Evolutionary conservation across 2,113 vertebrate genomes (phyloP).

Genomic region (Copsychus sechellarum): DNA sequence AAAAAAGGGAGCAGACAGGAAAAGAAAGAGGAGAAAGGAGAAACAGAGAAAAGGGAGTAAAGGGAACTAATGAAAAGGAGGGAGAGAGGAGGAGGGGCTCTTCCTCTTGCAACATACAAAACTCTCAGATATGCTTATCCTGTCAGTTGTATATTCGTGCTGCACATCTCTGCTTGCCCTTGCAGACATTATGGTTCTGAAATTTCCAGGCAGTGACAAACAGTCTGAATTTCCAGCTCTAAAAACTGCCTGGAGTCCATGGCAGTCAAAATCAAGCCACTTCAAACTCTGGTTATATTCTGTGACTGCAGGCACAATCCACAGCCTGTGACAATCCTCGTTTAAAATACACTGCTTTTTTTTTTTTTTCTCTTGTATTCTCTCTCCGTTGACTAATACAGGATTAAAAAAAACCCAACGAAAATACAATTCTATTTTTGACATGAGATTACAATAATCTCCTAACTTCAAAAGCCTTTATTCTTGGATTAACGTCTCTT

Average conservation of each 20-base stretch:
- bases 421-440: conserved; percentile 32
- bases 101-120: neutral
- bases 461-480: conserved; percentile 35
- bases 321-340: neutral
- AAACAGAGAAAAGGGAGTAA: conserved; percentile 34
- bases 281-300: neutral
- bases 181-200: neutral
- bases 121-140: neutral
- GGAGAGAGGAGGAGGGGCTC: conserved; percentile 9
- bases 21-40: conserved; percentile 19
- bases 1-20: conserved; percentile 13
- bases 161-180: neutral
- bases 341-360: neutral
- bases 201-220: neutral
- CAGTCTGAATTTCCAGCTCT: neutral
- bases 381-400: neutral
- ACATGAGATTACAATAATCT: conserved; percentile 43
- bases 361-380: neutral
- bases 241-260: neutral
- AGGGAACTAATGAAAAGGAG: conserved; percentile 32
- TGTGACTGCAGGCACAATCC: neutral
- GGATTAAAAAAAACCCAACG: neutral
- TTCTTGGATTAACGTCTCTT: conserved; percentile 38
- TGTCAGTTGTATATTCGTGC: neutral
- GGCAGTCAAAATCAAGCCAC: neutral